Evolutionary conservation across 2,113 vertebrate species (phyloP), one percentile per base, ranked within the genome.

Genomic region (Gasterosteus nipponicus): DNA sequence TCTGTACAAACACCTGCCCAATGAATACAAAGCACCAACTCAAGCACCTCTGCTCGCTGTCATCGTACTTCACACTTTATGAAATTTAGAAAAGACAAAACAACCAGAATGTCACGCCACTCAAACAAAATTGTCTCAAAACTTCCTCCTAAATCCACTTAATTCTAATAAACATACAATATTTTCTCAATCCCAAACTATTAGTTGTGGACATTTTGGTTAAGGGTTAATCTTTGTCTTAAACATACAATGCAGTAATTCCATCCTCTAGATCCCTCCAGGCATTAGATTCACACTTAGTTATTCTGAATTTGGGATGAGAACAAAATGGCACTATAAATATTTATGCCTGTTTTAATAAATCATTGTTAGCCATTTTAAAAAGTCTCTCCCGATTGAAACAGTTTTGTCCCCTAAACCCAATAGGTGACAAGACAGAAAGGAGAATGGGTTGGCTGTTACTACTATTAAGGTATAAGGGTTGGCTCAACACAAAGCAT

Each of bases 1-100:
- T 29, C 73, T 60, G 41, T 73, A 44, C 39, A 74, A 85, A 78
- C 75, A 75, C 59, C 71, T 74, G 75, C 18, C 61, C 38, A n/a
- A 9, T 18, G 31, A 10, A 10, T 41, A 65, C 42, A 75, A 58
- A 77, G 72, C 64, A 73, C 58, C 75, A 39, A 46, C 66, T 73
- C 44, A 56, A 69, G 31, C 33, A 14, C 57, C 65, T 65, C 61
- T 2, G 3, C 44, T 65, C n/a, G 1, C 53, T 18, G 2, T 53
- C 31, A 41, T 41, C 22, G 22, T 18, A n/a, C 51, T 59, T 79
- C 47, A 58, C 22, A 62, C 56, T 51, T 57, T 4, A 14, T 53
- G n/a, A 51, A 73, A 59, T 31, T 16, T 33, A 61, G 9, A 22
- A 39, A 18, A 46, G 14, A 35, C 44, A 47, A 46, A 51, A 57